Evolutionary conservation across 2,113 vertebrate genomes (phyloP).

Genomic region (Cyanoderma ruficeps): DNA sequence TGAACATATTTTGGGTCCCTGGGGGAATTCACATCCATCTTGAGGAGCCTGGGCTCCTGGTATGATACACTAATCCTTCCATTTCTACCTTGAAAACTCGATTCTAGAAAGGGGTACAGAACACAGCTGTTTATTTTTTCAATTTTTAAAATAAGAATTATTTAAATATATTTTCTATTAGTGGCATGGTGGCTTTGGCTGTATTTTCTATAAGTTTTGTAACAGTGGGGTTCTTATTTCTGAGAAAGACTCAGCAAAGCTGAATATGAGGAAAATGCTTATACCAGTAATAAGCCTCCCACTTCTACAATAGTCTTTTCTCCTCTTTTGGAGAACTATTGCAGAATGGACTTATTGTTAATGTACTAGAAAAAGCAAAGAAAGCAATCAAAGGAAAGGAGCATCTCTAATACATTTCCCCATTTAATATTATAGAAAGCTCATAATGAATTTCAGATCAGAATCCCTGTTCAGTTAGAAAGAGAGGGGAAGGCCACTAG

Average conservation of each 20-base stretch:
- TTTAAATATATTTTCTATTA: not conserved
- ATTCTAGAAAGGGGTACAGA: not conserved
- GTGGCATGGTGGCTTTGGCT: not conserved
- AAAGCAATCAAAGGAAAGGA: not conserved
- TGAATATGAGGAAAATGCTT: not conserved
- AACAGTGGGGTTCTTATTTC: not conserved
- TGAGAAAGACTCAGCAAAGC: not conserved
- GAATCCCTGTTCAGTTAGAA: not conserved
- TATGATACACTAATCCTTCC: not conserved
- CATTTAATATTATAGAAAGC: not conserved
- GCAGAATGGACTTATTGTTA: not conserved
- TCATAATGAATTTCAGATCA: not conserved
- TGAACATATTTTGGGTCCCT: not conserved
- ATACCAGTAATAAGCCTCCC: not conserved
- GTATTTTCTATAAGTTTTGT: not conserved
- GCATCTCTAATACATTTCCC: not conserved
- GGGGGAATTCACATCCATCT: not conserved
- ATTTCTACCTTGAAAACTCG: not conserved
- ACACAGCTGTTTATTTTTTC: not conserved
- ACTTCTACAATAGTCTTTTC: not conserved
- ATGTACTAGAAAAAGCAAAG: not conserved
- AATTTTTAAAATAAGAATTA: not conserved
- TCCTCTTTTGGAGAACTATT: not conserved
- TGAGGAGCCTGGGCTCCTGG: not conserved
- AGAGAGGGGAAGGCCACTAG: slow-evolving; percentile 45